A percentile compares a stretch with the other conserved stretches of the same genome.
Conservation (phyloP, 2,113 vertebrate species). For the Hoplias malabaricus region DNA sequence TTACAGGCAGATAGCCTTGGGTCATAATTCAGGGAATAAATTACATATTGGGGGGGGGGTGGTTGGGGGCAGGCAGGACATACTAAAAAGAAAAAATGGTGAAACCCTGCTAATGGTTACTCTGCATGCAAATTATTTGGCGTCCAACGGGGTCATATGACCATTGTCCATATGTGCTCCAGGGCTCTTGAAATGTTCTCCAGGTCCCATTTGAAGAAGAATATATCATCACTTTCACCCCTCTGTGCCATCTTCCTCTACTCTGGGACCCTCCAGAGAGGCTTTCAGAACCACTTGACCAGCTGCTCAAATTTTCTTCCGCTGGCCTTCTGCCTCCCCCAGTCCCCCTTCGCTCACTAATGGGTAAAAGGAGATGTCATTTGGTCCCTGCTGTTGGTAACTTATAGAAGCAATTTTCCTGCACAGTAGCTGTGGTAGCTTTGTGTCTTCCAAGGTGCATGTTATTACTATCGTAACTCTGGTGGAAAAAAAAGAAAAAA, state of each 20-base stretch:
- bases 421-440: constrained; percentile 19
- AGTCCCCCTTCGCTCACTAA: constrained; percentile 33
- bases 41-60: too few relatives aligned
- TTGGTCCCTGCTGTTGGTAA: constrained; percentile 35
- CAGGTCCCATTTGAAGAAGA: constrained; percentile 10
- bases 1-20: too few relatives aligned
- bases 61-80: not conserved
- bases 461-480: constrained; percentile 48
- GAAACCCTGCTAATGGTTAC: too few relatives aligned
- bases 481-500: too few relatives aligned
- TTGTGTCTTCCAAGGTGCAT: constrained; percentile 7
- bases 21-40: too few relatives aligned
- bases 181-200: not conserved
- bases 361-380: constrained; percentile 34
- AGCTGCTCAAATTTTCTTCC: constrained; percentile 47
- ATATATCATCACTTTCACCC: constrained; percentile 37
- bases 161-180: not conserved
- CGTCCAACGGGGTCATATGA: not conserved
- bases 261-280: constrained; percentile 11
- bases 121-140: not conserved
- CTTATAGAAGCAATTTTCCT: constrained; percentile 48
- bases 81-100: not conserved
- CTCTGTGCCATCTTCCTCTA: not conserved
- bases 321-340: constrained; percentile 14
- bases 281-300: constrained; percentile 49